These are phyloP conservation scores for Bruchidius siliquastri DNA, from an alignment of 2,888 invertebrate genomes.

Conservation along the genomic window DNA sequence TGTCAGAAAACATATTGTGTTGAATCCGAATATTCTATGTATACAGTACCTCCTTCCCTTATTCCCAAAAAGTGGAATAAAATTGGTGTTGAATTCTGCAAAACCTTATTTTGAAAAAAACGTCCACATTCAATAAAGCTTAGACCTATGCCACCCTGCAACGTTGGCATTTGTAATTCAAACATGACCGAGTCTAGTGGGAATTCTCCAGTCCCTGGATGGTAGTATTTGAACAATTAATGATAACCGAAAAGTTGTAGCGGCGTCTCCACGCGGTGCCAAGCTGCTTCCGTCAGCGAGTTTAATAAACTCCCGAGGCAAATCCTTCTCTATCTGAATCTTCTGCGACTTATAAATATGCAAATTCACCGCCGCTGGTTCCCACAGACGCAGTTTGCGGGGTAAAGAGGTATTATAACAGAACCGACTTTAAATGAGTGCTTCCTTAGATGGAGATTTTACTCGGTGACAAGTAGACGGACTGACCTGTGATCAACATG, in stretches of 20 bases:
- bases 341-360: not conserved
- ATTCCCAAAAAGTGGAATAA: no score
- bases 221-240: not conserved
- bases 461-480: not conserved
- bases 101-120: no score
- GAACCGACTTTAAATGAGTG: not conserved
- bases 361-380: not conserved
- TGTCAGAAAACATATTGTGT: no score
- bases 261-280: not conserved
- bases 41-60: no score
- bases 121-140: no score
- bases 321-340: not conserved
- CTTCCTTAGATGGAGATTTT: not conserved
- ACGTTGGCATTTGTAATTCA: not conserved
- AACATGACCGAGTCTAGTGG: not conserved
- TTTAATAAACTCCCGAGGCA: not conserved
- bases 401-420: not conserved
- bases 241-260: not conserved
- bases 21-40: no score
- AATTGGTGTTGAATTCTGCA: no score
- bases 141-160: no score
- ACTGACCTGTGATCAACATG: no score
- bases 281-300: not conserved
- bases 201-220: not conserved
- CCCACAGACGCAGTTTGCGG: not conserved